Evolutionary conservation across 2,888 invertebrate species (phyloP), one percentile per base, ranked within the genome.

Genomic region (Acleris literana): DNA sequence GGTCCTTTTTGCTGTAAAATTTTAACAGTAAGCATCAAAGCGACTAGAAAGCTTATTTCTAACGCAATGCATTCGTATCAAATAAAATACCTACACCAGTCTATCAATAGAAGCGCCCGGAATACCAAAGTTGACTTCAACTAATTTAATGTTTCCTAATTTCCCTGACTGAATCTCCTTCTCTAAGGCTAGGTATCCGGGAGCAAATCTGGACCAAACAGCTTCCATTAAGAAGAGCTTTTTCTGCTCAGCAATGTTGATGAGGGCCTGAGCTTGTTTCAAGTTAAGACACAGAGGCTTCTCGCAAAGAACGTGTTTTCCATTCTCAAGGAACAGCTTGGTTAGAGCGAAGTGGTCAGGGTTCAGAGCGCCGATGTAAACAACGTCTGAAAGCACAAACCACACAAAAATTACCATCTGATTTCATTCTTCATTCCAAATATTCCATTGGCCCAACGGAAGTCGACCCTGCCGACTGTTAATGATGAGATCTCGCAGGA

Each of bases 291-390:
- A 96, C 68, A 98, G 86, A 0, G 98, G 97, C 84, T 98, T 99
- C 86, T 99, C 98, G 82, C 98, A 97, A 2, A 99, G 89, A 1
- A 99, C 96, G 77, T 97, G 96, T 83, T 98, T 98, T 0, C 97
- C 97, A 76, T 95, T 92, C 69, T 96, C 94, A 25, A 99, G 87
- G 94, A 97, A 96, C 64, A 97, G 77, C 82, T 95, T 95, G 0
- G 94, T 91, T 3, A 96, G 86, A 48, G 94, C 92, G 71, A 94
- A 95, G 85, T 99, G 98, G 71, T 95, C 93, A 0, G 95, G 94
- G 84, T 97, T 95, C 22, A 98, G 86, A 1, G 94, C 92, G 5
- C 97, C 98, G 73, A 99, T 94, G 81, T 98, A 98, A 1, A 96
- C 96, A 16, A 98, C 94, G 84, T 98, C 98, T 98, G 82, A 74